Base-by-base conservation (phyloP, 2,888 invertebrate genomes). In the Troilus luridus region DNA sequence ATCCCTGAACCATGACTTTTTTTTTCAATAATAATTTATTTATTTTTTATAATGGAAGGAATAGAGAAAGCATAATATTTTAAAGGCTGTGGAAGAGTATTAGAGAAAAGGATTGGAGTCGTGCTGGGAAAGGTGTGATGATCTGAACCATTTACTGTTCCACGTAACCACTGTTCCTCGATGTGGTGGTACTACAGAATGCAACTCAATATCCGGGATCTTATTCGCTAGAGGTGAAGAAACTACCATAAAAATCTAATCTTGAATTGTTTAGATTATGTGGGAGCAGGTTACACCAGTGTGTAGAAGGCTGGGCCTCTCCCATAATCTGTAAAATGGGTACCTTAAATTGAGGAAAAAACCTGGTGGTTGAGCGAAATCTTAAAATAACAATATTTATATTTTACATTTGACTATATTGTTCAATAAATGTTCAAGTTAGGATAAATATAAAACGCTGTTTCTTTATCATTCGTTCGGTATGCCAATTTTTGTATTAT, bases 51-150 rank as follows among this genome's bases (percentile, higher is more conserved):
- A 24, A 12, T n/a, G 10, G 24, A 24, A 14, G 14, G 24, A 24
- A 5, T 11, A 24, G 81, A 81, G 81, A 81, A 81, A 81, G 81
- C 81, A 81, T 81, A 81, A 81, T 81, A 81, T 54, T 81, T 81
- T 54, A 81, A 81, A 81, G 81, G 81, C 19, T 19, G 2, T 54
- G 9, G 54, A 81, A 81, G 81, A 54, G 54, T 56, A 81, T 41
- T 21, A 54, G 21, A 81, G 81, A 56, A 81, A 81, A 19, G 81
- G 81, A 81, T 54, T 81, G 54, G 54, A 81, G 54, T 81, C 81
- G 81, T 81, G 81, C 81, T 81, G 81, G 81, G 81, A 81, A 81
- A 81, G 81, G 81, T 81, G 81, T 54, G 81, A 81, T 81, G 54
- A 81, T 81, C 54, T 54, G 54, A 81, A 54, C 81, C 54, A 11